Evolutionary conservation across 2,888 invertebrate species (phyloP), one percentile per base, ranked within the genome.

Genomic region (Odontothrips loti): DNA sequence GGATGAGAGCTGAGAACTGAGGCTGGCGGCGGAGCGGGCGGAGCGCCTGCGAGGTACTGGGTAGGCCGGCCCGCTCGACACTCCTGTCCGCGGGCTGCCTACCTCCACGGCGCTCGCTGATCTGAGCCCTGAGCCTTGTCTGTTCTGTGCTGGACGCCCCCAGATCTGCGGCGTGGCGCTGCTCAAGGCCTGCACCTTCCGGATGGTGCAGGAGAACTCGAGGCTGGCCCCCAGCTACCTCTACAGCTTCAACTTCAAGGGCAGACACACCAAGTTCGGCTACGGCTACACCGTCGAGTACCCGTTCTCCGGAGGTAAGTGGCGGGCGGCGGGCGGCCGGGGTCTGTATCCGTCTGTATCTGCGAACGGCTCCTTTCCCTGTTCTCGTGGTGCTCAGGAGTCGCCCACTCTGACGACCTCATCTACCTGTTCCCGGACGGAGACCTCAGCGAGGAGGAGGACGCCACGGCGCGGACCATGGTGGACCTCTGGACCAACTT

Each of bases 371-470:
- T 6, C 27, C 68, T 68, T 4, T 68, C 23, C 23, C 63, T n/a
- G 11, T n/a, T n/a, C 63, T 63, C 68, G 9, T 10, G 15, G 51
- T 12, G 4, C 51, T 51, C 68, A 87, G 89, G 91, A 3, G 89
- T 89, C 1, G 90, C 90, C 83, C 91, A 91, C 84, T 90, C 91
- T 0, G 89, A 91, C 84, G 91, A 92, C 82, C 87, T 91, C 47
- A 88, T 91, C n/a, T 90, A 91, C 84, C 84, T 91, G n/a, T 91
- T 91, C 85, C 88, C 88, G 3, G 87, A 88, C 3, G 85, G 86
- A 17, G 86, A 86, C 80, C 84, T 89, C 47, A 87, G 86, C 82
- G 84, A 82, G 2, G 82, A 83, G 10, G 89, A 89, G 81, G 85
- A 85, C 1, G 80, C 84, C 79, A 86, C 90, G 80, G 87, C 89